Evolutionary conservation across 2,113 vertebrate genomes (phyloP).

Genomic region (Dicentrarchus labrax): DNA sequence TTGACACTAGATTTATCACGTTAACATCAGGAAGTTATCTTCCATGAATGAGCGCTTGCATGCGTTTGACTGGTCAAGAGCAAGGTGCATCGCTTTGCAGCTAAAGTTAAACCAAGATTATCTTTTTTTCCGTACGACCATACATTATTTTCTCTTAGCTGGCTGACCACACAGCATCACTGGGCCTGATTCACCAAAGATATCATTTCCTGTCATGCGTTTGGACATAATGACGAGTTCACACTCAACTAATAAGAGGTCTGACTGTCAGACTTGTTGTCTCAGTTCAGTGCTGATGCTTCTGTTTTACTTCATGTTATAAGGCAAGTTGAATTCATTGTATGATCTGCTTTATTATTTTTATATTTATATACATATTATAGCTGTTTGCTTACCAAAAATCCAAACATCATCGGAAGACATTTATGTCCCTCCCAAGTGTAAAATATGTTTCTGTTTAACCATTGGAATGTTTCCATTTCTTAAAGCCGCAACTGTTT

Average conservation of each 20-base stretch:
- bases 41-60: too few species aligned
- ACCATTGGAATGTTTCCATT: background rate
- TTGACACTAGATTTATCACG: background rate
- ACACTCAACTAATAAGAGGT: background rate
- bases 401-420: background rate
- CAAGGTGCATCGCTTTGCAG: background rate
- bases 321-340: background rate
- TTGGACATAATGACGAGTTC: background rate
- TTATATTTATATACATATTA: too few species aligned
- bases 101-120: background rate
- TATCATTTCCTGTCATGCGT: background rate
- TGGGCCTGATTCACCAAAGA: background rate
- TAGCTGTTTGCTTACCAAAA: background rate
- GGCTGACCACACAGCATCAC: background rate
- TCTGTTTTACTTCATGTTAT: background rate
- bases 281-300: background rate
- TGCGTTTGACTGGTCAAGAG: background rate
- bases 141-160: background rate
- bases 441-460: background rate
- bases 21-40: background rate
- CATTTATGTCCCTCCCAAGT: background rate
- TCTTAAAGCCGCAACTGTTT: slow-evolving; percentile 18
- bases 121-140: background rate
- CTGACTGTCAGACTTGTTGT: background rate
- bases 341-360: too few species aligned